These are phyloP conservation scores for Lissocephala sabroskyi DNA, from an alignment of 2,888 invertebrate genomes.

Conservation along the genomic window DNA sequence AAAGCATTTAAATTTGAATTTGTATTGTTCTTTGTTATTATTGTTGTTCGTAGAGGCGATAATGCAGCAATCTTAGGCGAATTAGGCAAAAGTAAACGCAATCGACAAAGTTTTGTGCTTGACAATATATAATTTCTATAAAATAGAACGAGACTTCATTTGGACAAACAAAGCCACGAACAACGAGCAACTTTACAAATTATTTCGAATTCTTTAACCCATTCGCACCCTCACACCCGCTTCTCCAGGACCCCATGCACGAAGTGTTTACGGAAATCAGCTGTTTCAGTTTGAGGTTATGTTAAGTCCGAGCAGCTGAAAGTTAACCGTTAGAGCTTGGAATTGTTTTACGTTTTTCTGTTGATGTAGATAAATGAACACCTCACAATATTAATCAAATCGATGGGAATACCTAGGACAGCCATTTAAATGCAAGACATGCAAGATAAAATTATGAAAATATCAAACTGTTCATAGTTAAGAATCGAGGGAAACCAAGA, in stretches of 20 bases:
- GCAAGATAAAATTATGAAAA: slow-evolving; percentile 12
- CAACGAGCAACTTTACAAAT: neutral
- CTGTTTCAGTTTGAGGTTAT: slow-evolving; percentile 4
- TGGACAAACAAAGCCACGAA: neutral
- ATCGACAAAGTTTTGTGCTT: slow-evolving; percentile 56
- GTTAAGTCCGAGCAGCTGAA: slow-evolving; percentile 17
- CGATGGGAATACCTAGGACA: neutral
- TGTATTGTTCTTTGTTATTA: too few relatives aligned
- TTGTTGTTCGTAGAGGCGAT: slow-evolving; percentile 8
- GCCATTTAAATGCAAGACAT: slow-evolving; percentile 5
- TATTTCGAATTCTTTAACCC: too few relatives aligned
- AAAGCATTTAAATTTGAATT: too few relatives aligned
- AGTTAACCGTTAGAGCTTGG: too few relatives aligned
- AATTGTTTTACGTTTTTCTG: too few relatives aligned
- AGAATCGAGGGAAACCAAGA: slow-evolving; percentile 28
- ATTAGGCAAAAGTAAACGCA: slow-evolving; percentile 12
- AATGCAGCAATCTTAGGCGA: neutral
- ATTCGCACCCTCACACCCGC: too few relatives aligned
- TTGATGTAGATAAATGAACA: slow-evolving; percentile 29
- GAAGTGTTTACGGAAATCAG: too few relatives aligned
- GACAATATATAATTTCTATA: slow-evolving; percentile 69
- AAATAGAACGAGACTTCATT: slow-evolving; percentile 14
- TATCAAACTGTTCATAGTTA: slow-evolving; percentile 65
- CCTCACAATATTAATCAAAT: slow-evolving; percentile 26
- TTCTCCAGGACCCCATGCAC: too few relatives aligned